These are phyloP conservation scores for Euura saliciscinereae DNA, from an alignment of 1,140 invertebrate species.

Conservation along the genomic window DNA sequence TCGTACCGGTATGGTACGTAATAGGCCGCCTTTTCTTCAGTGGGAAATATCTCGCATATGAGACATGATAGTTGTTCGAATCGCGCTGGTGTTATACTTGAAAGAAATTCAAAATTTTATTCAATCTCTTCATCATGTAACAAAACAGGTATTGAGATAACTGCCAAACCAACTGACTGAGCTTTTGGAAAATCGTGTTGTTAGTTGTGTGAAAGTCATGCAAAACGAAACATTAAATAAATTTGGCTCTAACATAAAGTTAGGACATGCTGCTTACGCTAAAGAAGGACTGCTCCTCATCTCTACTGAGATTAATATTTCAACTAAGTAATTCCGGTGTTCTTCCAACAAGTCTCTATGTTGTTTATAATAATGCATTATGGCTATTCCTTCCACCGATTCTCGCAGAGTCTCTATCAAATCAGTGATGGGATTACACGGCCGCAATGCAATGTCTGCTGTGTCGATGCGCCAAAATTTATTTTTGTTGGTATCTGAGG, in stretches of 20 bases:
- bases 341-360: slow-evolving; percentile 9
- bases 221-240: neutral
- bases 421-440: neutral
- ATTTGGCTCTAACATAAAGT: neutral
- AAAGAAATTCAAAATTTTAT: neutral
- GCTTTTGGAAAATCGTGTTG: neutral
- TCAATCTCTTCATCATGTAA: neutral
- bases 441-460: neutral
- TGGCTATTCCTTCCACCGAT: neutral
- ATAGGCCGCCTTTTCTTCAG: slow-evolving; percentile 7
- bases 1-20: slow-evolving; percentile 18
- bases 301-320: slow-evolving; percentile 10
- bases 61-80: slow-evolving; percentile 9
- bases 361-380: slow-evolving; percentile 9
- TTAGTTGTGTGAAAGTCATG: neutral
- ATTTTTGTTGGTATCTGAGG: neutral
- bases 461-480: neutral
- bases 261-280: neutral
- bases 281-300: slow-evolving; percentile 12
- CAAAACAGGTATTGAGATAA: neutral
- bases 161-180: neutral
- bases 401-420: neutral
- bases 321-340: slow-evolving; percentile 9
- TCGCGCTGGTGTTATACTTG: slow-evolving; percentile 18
- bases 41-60: slow-evolving; percentile 16